These are phyloP conservation scores for Perdix hodgsoniae DNA, from an alignment of 2,797 vertebrate genomes.

Conservation along the genomic window DNA sequence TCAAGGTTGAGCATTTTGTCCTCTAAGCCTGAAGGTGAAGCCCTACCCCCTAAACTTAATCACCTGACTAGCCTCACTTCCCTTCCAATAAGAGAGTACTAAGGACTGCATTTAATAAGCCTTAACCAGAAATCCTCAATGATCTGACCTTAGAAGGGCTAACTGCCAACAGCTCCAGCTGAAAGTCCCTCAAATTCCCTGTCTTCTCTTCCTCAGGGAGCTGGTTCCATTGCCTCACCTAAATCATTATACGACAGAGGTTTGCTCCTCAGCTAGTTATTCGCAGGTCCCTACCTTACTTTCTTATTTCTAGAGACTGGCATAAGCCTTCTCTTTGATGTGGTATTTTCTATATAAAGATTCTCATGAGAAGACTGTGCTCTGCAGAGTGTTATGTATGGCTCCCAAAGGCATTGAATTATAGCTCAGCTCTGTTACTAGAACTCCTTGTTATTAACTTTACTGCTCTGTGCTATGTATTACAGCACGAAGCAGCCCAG, in stretches of 20 bases:
- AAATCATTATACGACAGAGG: background rate
- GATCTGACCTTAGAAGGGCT: background rate
- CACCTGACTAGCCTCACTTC: background rate
- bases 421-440: background rate
- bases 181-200: background rate
- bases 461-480: background rate
- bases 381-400: fast-evolving
- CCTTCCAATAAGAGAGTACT: background rate
- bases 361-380: background rate
- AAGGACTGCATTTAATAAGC: background rate
- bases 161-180: background rate
- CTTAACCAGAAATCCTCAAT: background rate
- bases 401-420: background rate
- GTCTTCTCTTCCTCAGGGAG: background rate
- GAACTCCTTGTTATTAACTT: background rate
- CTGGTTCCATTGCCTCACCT: background rate
- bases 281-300: background rate
- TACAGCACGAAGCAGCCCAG: background rate
- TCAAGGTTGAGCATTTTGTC: background rate
- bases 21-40: background rate
- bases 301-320: background rate
- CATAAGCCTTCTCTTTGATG: background rate
- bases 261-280: background rate
- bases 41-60: background rate
- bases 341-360: background rate